Evolutionary conservation across 2,113 vertebrate genomes (phyloP).

Genomic region (Xenus cinereus): DNA sequence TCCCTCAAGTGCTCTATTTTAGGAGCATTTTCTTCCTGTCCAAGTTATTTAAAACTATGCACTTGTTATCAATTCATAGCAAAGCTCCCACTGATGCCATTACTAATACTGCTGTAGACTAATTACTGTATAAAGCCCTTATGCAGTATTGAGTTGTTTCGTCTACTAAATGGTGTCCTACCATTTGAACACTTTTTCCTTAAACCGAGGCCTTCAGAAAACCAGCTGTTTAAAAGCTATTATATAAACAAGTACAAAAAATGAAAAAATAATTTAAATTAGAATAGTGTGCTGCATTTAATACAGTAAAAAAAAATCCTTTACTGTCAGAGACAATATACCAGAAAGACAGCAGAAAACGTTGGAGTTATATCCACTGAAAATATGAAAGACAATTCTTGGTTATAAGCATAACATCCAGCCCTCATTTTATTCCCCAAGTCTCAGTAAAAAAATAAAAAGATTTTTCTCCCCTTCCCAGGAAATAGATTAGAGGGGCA

Average conservation of each 20-base stretch:
- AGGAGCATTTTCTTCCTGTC: neutral
- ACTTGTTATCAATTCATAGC: neutral
- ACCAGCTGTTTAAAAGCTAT: neutral
- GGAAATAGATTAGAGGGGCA: slow-evolving; percentile 67
- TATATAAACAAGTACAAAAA: neutral
- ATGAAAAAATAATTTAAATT: neutral
- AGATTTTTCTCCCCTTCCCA: slow-evolving; percentile 20
- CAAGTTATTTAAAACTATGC: neutral
- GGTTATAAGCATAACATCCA: slow-evolving; percentile 14
- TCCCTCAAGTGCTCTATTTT: neutral
- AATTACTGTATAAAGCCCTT: neutral
- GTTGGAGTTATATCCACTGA: neutral
- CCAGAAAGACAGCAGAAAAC: neutral
- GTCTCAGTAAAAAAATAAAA: slow-evolving; percentile 48
- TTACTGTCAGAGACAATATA: neutral
- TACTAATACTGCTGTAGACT: neutral
- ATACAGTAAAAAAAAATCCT: neutral
- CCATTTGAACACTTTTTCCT: neutral
- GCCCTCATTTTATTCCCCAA: slow-evolving; percentile 35
- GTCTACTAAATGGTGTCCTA: neutral
- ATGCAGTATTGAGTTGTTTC: neutral
- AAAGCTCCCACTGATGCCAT: neutral
- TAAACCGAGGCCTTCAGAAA: neutral
- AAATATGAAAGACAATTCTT: slow-evolving; percentile 38
- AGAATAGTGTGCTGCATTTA: neutral